Evolutionary conservation across 2,888 invertebrate species (phyloP).

Genomic region (Glyphotaelius pellucidus): DNA sequence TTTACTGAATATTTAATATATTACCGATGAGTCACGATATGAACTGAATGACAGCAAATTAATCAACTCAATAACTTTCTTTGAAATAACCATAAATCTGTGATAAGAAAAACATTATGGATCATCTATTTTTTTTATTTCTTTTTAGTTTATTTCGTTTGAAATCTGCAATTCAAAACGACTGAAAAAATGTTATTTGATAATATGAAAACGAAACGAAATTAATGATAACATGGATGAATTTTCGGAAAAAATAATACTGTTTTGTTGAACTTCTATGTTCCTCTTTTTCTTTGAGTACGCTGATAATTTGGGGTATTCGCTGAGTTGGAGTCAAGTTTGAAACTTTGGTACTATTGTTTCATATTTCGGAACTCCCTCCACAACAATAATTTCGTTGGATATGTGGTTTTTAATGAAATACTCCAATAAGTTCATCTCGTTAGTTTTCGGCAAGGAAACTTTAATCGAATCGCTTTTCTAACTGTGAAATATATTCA

Average conservation of each 20-base stretch:
- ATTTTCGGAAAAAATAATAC: neutral
- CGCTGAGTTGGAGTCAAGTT: neutral
- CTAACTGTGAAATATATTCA: slow-evolving; percentile 25
- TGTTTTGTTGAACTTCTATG: neutral
- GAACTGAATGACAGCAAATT: no score
- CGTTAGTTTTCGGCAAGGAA: neutral
- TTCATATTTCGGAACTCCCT: neutral
- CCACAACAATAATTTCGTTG: neutral
- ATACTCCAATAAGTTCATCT: neutral
- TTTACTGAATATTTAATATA: neutral
- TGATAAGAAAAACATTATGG: neutral
- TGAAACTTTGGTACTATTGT: neutral
- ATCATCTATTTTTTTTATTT: neutral
- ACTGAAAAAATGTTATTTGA: neutral
- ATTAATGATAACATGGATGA: neutral
- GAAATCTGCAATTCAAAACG: neutral
- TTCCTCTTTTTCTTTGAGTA: neutral
- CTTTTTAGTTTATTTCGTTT: neutral
- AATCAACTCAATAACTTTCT: neutral
- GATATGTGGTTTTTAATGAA: neutral
- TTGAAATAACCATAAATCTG: neutral
- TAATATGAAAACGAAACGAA: neutral
- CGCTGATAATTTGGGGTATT: neutral
- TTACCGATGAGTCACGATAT: no score
- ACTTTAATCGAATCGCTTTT: neutral